Conservation (phyloP, 2,888 invertebrate species). For the Aphidius colemani region DNA sequence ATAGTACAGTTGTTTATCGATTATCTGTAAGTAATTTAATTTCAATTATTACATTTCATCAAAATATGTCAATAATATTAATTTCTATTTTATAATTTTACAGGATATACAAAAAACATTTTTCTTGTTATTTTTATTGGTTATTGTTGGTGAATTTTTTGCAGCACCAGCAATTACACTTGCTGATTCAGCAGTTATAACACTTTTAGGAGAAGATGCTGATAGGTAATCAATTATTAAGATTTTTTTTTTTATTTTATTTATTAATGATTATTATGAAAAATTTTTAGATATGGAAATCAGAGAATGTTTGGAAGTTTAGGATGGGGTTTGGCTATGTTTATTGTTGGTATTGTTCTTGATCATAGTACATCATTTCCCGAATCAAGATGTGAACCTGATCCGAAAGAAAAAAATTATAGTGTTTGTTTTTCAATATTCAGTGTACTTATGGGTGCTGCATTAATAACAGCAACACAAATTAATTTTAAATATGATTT, state of each 20-base stretch:
- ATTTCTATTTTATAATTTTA: conserved; percentile 26
- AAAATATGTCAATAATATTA: too few species aligned
- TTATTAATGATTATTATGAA: neutral
- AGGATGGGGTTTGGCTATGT: conserved; percentile 99
- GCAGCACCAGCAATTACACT: conserved; percentile 94
- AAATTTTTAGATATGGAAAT: conserved; percentile 75
- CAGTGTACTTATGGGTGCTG: conserved; percentile 94
- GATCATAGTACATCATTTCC: conserved; percentile 97
- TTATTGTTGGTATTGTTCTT: conserved; percentile 93
- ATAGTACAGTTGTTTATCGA: conserved; percentile 91
- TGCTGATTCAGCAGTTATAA: conserved; percentile 90
- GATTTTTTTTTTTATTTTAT: neutral
- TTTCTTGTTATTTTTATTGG: conserved; percentile 87
- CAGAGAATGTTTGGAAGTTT: conserved; percentile 98
- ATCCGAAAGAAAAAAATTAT: conserved; percentile 94
- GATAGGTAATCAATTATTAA: conserved; percentile 63
- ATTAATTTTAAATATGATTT: conserved; percentile 68
- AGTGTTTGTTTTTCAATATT: conserved; percentile 98
- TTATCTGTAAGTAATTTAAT: conserved; percentile 56
- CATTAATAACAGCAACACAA: conserved; percentile 89
- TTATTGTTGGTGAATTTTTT: conserved; percentile 97
- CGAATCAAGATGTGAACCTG: conserved; percentile 88
- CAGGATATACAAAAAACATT: conserved; percentile 94
- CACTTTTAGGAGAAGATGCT: conserved; percentile 85
- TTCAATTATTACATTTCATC: neutral